Conservation (phyloP, 2,797 vertebrate species). For the Eulemur rubriventer region DNA sequence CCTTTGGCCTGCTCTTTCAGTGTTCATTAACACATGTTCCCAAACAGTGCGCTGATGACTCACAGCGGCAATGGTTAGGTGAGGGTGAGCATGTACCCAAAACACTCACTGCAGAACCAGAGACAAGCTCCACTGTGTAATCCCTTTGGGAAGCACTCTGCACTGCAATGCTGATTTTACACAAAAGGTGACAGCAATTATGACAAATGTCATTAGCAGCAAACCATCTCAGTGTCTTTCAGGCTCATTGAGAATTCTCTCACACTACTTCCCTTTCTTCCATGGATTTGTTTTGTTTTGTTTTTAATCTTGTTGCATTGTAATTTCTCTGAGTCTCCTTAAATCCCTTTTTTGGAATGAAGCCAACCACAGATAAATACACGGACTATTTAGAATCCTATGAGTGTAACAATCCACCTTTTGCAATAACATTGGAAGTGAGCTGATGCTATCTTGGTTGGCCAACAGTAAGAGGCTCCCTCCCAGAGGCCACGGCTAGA, state of each 20-base stretch:
- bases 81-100: neutral
- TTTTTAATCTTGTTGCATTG: neutral
- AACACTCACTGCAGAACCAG: neutral
- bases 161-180: neutral
- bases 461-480: neutral
- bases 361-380: neutral
- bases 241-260: neutral
- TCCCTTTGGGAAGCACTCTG: neutral
- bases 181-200: neutral
- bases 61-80: neutral
- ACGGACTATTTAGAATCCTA: neutral
- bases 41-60: conserved; percentile 16
- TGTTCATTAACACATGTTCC: conserved; percentile 63
- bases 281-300: neutral
- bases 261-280: neutral
- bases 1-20: conserved; percentile 63
- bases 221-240: neutral
- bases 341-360: neutral
- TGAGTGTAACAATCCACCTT: neutral
- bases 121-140: neutral
- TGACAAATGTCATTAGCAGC: neutral
- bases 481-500: neutral
- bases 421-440: neutral
- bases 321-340: neutral
- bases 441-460: neutral